A percentile compares a stretch with the other conserved stretches of the same genome.
These are phyloP conservation scores for Catagonus wagneri DNA, from an alignment of 2,113 vertebrate species.

Conservation along the genomic window DNA sequence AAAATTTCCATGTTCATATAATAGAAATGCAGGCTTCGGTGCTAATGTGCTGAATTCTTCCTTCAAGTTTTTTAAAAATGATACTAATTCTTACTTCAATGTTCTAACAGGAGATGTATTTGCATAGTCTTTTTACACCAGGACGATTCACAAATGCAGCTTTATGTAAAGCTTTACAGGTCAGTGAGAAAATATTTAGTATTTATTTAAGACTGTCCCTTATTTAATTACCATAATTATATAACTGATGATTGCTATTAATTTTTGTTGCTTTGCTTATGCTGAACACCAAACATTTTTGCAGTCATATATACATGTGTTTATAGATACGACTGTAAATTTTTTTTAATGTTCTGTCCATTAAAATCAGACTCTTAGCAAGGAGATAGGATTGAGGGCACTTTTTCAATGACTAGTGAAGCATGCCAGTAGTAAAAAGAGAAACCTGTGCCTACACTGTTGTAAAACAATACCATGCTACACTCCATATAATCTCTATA, in stretches of 20 bases:
- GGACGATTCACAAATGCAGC: conserved; percentile 92
- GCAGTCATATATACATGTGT: not conserved
- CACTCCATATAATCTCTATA: not conserved
- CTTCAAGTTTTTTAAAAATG: not conserved
- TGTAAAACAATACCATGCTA: not conserved
- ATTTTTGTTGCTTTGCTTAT: not conserved
- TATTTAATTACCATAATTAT: not conserved
- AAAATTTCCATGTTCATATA: not conserved
- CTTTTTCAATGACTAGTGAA: not conserved
- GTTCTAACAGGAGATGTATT: conserved; percentile 92
- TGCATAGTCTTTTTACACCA: conserved; percentile 92
- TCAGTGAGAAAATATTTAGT: conserved; percentile 67
- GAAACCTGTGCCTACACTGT: not conserved
- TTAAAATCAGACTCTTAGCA: not conserved
- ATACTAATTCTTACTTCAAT: not conserved
- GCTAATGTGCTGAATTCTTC: not conserved
- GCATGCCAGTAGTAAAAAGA: not conserved
- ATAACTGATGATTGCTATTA: not conserved
- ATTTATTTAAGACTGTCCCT: not conserved
- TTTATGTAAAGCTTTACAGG: conserved; percentile 94
- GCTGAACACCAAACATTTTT: not conserved
- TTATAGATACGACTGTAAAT: not conserved
- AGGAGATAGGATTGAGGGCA: not conserved
- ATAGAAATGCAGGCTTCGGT: not conserved
- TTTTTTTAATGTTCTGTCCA: not conserved